Conservation (phyloP, 2,113 vertebrate species). For the Petroica traversi region DNA sequence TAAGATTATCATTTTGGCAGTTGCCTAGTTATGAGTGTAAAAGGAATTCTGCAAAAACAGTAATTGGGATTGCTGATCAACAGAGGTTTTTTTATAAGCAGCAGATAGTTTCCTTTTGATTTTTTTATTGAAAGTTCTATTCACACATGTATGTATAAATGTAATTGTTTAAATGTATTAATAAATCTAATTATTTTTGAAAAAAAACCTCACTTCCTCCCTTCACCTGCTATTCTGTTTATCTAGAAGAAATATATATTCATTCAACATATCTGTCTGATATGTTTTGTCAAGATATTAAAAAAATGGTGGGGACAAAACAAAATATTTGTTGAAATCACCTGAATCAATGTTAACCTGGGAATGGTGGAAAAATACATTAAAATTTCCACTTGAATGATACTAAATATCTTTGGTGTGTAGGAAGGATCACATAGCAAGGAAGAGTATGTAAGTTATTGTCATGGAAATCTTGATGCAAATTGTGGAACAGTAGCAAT, state of each 20-base stretch:
- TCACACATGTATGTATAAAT: neutral
- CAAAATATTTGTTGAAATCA: neutral
- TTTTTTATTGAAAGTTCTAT: neutral
- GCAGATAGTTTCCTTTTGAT: neutral
- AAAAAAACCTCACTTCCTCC: neutral
- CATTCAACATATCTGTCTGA: neutral
- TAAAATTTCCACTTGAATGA: neutral
- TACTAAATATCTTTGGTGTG: neutral
- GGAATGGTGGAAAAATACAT: neutral
- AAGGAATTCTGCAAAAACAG: neutral
- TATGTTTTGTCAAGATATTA: neutral
- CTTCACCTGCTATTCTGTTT: neutral
- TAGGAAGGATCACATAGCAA: neutral
- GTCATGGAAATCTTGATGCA: neutral
- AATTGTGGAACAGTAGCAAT: neutral
- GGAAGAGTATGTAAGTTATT: neutral
- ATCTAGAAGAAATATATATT: neutral
- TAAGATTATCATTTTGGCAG: neutral
- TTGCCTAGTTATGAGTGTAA: neutral
- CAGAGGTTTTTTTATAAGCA: neutral
- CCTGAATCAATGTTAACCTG: neutral
- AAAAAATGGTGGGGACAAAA: fast-evolving
- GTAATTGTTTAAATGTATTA: neutral
- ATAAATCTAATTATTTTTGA: neutral
- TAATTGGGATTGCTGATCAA: neutral